Base-by-base conservation (phyloP, 2,113 vertebrate genomes). In the Microcebus griseorufus region DNA sequence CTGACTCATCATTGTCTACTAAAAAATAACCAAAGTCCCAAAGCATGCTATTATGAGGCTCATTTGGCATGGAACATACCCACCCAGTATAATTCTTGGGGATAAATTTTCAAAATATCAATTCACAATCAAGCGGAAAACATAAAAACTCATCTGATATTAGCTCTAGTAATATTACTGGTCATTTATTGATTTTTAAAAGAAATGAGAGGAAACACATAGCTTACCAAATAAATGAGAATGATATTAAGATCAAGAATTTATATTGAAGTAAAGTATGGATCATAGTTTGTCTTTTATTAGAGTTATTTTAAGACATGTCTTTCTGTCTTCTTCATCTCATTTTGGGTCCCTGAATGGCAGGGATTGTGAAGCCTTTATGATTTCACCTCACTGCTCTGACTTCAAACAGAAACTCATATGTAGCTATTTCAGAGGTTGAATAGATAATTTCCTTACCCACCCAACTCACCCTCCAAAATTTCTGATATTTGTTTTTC, bases 1-100 rank as follows among this genome's bases (percentile, higher is more conserved):
- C 88, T 65, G 88, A 96, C 80, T 94, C 45, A 89, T 92, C 58
- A 53, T 23, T 64, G 69, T 51, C 82, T 70, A 83, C 5, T 53
- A 25, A 93, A 90, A 96, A 95, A 90, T 89, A 96, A 89, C 12
- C 67, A 83, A 37, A 78, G 58, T 90, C 88, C 81, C 88, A 87
- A 88, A 80, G 70, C 10, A 2, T 67, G 45, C 70, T 79, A 83
- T 90, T 90, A 87, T 12, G 34, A 58, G 72, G 95, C 91, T 93
- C 80, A 80, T 92, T 96, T 93, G 88, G 58, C 60, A 72, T 13
- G n/a, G 34, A 92, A 88, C 69, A 90, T 37, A 62, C 9, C 95
- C 83, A 92, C 87, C 18, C 12, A 51, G 27, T 45, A 29, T 73
- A 94, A 97, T 82, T 92, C 55, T 27, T 34, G 11, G 70, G 67